Conservation (phyloP, 2,113 vertebrate species). For the Grallaria varia region DNA sequence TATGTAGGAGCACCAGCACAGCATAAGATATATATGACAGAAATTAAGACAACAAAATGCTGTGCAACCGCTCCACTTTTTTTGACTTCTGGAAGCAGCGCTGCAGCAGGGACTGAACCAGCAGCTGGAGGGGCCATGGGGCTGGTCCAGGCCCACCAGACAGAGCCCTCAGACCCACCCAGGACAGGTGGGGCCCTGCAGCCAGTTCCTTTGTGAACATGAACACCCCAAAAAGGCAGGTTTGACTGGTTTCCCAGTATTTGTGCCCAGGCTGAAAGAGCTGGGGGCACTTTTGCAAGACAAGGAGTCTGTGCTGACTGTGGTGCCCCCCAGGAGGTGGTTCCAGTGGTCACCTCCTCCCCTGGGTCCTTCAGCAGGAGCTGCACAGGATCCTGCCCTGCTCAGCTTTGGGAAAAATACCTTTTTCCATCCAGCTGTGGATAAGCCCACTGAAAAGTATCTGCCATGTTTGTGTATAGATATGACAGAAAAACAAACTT, state of each 20-base stretch:
- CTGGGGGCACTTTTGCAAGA: neutral
- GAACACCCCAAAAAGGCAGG: neutral
- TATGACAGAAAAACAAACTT: neutral
- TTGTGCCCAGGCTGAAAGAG: neutral
- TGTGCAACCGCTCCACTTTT: neutral
- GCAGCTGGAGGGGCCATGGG: neutral
- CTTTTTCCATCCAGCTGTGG: neutral
- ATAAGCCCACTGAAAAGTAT: neutral
- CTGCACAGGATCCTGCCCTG: neutral
- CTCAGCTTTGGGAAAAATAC: neutral
- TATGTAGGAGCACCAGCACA: neutral
- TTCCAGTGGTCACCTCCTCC: neutral
- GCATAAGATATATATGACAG: neutral
- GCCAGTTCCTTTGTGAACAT: neutral
- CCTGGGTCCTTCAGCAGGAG: neutral
- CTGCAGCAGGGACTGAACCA: neutral
- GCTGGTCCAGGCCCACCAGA: neutral
- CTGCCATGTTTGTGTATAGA: neutral
- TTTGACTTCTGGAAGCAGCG: neutral
- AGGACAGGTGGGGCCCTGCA: fast-evolving
- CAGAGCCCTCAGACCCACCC: neutral
- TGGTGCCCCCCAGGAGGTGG: fast-evolving
- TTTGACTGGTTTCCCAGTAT: neutral
- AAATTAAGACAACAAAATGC: neutral
- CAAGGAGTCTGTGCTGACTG: neutral